phyloP scores from a whole-genome alignment of 2,888 invertebrate genomes.

The Diachrysia chrysitis region DNA sequence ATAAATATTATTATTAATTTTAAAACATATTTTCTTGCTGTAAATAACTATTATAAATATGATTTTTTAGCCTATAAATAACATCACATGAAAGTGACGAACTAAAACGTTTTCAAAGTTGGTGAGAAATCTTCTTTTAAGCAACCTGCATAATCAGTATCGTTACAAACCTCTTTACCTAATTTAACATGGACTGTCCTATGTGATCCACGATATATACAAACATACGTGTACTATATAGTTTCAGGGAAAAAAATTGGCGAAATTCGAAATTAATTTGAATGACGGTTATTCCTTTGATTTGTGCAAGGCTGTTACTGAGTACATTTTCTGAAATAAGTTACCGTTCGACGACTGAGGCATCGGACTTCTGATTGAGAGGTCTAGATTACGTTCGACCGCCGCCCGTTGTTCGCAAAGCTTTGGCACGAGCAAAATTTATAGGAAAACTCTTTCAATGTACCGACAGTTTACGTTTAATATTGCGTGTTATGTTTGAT shows the following conservation, averaged over 20 bases:
- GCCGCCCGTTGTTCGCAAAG: not conserved
- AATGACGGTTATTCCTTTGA: not conserved
- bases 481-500: not conserved
- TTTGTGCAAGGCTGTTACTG: not conserved
- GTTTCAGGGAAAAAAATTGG: not conserved
- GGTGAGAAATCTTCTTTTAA: not conserved
- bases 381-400: slow-evolving; percentile 7
- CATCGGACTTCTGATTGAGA: slow-evolving; percentile 1
- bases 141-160: not conserved
- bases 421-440: not conserved
- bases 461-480: not conserved
- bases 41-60: not conserved
- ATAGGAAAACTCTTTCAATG: not conserved
- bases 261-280: not conserved
- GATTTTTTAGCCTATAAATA: not conserved
- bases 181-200: not conserved
- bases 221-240: not conserved
- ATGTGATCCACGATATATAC: not conserved
- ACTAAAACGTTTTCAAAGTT: not conserved
- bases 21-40: not conserved
- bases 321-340: not conserved
- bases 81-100: not conserved
- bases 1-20: slow-evolving; percentile 7
- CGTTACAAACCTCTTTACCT: not conserved
- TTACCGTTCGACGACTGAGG: slow-evolving; percentile 1